Conservation (phyloP, 2,888 invertebrate species). For the Caenorhabditis imperialis region DNA sequence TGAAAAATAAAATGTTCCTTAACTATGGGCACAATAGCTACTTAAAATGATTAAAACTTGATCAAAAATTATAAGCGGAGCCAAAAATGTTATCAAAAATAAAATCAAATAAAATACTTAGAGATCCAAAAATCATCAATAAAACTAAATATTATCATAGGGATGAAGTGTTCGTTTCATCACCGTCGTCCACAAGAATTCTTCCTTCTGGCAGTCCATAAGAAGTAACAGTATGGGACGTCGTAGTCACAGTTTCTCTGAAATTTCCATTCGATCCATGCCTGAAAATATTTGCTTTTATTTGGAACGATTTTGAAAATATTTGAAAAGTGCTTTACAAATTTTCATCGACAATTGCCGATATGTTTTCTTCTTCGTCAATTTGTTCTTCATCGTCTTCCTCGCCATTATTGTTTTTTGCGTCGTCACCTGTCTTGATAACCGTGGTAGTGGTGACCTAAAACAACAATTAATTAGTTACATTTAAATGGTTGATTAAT, state of each 20-base stretch:
- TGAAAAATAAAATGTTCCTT: no score
- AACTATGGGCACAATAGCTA: conserved; percentile 41
- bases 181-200: conserved; percentile 53
- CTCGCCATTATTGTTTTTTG: conserved; percentile 50
- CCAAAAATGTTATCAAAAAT: conserved; percentile 1
- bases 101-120: background rate
- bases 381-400: conserved; percentile 23
- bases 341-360: no score
- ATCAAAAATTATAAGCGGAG: conserved; percentile 3
- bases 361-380: background rate
- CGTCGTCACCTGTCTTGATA: conserved; percentile 50
- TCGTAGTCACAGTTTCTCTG: conserved; percentile 32
- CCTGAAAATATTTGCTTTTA: conserved; percentile 18
- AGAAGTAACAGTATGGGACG: conserved; percentile 25
- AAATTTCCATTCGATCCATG: conserved; percentile 43
- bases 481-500: background rate
- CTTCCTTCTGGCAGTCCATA: conserved; percentile 37
- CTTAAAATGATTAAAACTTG: conserved; percentile 25
- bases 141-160: conserved; percentile 30
- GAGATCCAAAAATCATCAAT: conserved; percentile 27
- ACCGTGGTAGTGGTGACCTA: conserved; percentile 50
- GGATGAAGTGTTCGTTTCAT: conserved; percentile 47
- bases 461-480: background rate
- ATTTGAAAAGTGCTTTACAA: no score
- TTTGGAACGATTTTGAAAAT: background rate